Evolutionary conservation across 2,113 vertebrate genomes (phyloP), one percentile per base, ranked within the genome.

Genomic region (Leptosomus discolor): DNA sequence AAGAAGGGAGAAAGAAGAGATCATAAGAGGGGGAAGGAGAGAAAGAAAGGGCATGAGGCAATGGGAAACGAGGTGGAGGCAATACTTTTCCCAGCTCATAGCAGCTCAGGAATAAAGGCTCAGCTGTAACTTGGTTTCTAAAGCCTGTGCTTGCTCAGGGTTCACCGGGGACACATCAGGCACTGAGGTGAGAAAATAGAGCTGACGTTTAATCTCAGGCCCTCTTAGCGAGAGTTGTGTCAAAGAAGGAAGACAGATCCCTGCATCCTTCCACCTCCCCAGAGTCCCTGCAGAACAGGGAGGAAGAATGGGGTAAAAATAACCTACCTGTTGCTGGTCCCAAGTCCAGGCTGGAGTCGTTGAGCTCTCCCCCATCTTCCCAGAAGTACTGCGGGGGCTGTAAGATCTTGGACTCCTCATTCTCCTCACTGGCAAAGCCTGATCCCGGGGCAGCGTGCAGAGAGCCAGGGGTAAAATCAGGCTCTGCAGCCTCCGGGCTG

Each of bases 341-440:
- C 71, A 98, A 91, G 85, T 98, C 98, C 96, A 98, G 70, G 64
- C 81, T 98, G 88, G 98, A 98, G 67, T 96, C 97, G 0, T 99
- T 99, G 80, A 97, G 91, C 36, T 98, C 98, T 34, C 96, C 97
- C 11, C 97, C 98, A 85, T 98, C 98, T 74, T 98, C 98, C 98
- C 98, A 99, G 91, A 98, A 98, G 88, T 98, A 98, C 88, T 98
- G 98, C 0, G 98, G 98, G 1, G 98, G 97, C 90, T 98, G 98
- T 24, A 98, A 85, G 29, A 97, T 96, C 74, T 98, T 98, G 74
- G 98, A 98, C 67, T 99, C 99, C 54, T 99, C 99, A 4, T 97
- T 98, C 97, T 99, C 99, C 22, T 98, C 98, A 0, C 98, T 99
- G 87, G 98, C 98, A 95, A 99, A 99, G 83, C 99, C 99, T 0